phyloP scores from a whole-genome alignment of 2,888 invertebrate genomes.

The Leptinotarsa haldemani region DNA sequence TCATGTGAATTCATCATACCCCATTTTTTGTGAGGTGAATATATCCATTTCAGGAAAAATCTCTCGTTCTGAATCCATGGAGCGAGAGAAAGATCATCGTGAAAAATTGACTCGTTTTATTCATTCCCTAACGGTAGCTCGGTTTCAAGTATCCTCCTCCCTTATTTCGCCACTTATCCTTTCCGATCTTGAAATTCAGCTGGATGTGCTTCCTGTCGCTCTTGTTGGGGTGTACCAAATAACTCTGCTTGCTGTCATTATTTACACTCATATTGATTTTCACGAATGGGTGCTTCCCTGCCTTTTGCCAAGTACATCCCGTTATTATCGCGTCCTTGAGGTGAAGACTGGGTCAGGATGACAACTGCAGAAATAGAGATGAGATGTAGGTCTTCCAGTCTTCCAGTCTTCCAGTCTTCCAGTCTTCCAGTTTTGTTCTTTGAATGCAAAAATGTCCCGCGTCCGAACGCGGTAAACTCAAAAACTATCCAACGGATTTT shows the following conservation, averaged over 20 bases:
- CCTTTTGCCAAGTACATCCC: slow-evolving; percentile 14
- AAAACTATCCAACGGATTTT: too few relatives aligned
- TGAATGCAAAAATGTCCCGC: too few relatives aligned
- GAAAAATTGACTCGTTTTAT: slow-evolving; percentile 20
- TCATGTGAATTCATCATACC: too few relatives aligned
- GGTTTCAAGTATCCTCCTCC: slow-evolving; percentile 22
- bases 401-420: too few relatives aligned
- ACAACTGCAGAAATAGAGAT: not conserved
- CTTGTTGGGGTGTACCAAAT: slow-evolving; percentile 27
- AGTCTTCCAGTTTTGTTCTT: not conserved
- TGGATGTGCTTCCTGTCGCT: slow-evolving; percentile 31
- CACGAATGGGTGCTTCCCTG: slow-evolving; percentile 10
- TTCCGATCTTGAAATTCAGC: slow-evolving; percentile 33
- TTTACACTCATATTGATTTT: slow-evolving; percentile 32
- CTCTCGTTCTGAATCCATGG: not conserved
- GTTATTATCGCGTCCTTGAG: slow-evolving; percentile 16
- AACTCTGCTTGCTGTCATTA: slow-evolving; percentile 28
- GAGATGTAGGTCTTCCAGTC: not conserved
- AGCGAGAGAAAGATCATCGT: slow-evolving; percentile 2
- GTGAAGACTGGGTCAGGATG: not conserved
- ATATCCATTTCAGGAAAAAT: too few relatives aligned
- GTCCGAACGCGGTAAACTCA: too few relatives aligned
- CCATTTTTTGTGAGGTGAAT: too few relatives aligned
- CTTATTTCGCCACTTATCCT: slow-evolving; percentile 33
- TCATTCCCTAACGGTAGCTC: slow-evolving; percentile 21